Conservation (phyloP, 2,888 invertebrate genomes). For the Tanypteryx hageni region DNA sequence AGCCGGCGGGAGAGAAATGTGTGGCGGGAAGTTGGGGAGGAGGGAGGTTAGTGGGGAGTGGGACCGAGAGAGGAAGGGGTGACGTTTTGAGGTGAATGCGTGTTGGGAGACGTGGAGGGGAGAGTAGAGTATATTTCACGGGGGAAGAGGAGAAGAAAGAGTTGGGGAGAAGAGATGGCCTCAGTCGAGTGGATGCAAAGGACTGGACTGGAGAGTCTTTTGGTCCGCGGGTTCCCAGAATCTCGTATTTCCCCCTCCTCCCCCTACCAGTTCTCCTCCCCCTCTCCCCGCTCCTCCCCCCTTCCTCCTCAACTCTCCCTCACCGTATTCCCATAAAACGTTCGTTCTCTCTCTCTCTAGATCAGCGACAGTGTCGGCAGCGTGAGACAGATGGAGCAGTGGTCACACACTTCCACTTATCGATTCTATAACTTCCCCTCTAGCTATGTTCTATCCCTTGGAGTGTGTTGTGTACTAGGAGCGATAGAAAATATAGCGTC, state of each 20-base stretch:
- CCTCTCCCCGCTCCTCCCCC: too few relatives aligned
- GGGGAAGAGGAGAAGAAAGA: background rate
- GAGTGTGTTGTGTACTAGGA: too few relatives aligned
- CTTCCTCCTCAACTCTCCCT: too few relatives aligned
- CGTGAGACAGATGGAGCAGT: background rate
- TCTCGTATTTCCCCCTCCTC: background rate
- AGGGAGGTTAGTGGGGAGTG: background rate
- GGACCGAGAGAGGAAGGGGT: background rate
- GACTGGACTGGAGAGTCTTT: constrained; percentile 16
- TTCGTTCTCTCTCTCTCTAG: background rate
- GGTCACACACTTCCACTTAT: background rate
- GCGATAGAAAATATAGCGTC: too few relatives aligned
- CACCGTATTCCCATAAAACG: too few relatives aligned
- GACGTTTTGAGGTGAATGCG: too few relatives aligned
- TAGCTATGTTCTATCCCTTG: background rate
- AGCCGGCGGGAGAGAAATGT: background rate
- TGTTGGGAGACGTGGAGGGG: too few relatives aligned
- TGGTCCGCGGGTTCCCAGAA: background rate
- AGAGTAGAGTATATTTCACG: too few relatives aligned
- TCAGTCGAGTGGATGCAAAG: background rate
- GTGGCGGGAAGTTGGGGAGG: background rate
- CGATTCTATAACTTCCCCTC: background rate
- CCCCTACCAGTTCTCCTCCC: background rate
- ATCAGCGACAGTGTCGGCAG: background rate
- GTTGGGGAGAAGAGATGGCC: background rate